Conservation (phyloP, 2,797 vertebrate genomes). For the Cossypha polioptera region DNA sequence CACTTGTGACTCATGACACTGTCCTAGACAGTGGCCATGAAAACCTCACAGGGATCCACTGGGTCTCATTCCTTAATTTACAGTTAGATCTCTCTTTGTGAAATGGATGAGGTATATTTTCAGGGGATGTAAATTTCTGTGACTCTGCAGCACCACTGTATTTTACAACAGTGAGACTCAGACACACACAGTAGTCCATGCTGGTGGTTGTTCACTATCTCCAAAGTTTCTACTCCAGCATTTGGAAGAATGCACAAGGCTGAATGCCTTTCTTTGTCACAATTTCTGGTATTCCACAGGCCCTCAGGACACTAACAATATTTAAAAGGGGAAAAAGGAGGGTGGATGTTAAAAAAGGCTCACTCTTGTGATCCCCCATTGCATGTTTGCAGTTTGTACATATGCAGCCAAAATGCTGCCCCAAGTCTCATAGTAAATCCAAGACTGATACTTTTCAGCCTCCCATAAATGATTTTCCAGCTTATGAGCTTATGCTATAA, state of each 20-base stretch:
- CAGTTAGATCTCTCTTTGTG: not conserved
- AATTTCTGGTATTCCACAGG: not conserved
- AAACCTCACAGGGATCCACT: constrained; percentile 7
- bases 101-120: constrained; percentile 35
- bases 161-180: constrained; percentile 37
- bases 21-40: constrained; percentile 21
- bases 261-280: not conserved
- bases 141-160: not conserved
- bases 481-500: not conserved
- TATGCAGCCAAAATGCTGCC: not conserved
- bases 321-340: not conserved
- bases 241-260: not conserved
- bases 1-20: not conserved
- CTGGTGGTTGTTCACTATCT: not conserved
- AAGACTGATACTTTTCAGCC: not conserved
- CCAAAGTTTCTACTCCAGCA: not conserved
- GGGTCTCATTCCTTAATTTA: constrained; percentile 31
- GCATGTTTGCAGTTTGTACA: not conserved
- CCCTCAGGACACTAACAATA: not conserved
- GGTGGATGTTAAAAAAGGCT: not conserved
- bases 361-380: not conserved
- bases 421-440: not conserved
- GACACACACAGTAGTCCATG: not conserved
- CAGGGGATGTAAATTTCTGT: constrained; percentile 23
- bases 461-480: not conserved